Conservation (phyloP, 2,113 vertebrate species). For the Eidolon helvum region DNA sequence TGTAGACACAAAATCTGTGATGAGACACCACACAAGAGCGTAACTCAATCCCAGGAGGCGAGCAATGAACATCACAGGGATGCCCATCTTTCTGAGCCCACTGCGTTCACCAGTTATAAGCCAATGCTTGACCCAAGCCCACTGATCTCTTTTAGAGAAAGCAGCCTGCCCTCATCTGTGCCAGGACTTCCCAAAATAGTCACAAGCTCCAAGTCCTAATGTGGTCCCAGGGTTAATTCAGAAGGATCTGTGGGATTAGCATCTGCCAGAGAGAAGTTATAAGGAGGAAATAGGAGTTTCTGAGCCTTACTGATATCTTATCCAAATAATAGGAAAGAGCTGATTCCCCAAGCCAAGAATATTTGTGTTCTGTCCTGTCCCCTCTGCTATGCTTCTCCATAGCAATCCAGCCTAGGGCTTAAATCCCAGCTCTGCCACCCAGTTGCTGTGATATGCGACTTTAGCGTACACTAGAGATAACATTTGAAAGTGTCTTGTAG, state of each 20-base stretch:
- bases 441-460: not conserved
- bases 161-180: not conserved
- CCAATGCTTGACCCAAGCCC: not conserved
- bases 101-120: not conserved
- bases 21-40: slow-evolving; percentile 40
- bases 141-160: not conserved
- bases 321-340: not conserved
- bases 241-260: not conserved
- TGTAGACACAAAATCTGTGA: slow-evolving; percentile 79
- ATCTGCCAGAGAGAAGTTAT: not conserved
- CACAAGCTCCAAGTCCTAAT: not conserved
- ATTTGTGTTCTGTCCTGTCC: not conserved
- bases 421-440: not conserved
- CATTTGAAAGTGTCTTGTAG: not conserved
- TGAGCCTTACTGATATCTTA: not conserved
- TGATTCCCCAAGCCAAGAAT: not conserved
- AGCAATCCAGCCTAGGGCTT: not conserved
- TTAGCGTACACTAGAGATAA: not conserved
- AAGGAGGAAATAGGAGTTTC: not conserved
- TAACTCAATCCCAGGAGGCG: not conserved
- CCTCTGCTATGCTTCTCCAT: not conserved
- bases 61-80: not conserved
- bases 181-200: not conserved
- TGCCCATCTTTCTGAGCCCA: not conserved
- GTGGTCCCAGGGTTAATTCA: not conserved